Base-by-base conservation (phyloP, 1,140 invertebrate species). In the Aradophagus sp. region DNA sequence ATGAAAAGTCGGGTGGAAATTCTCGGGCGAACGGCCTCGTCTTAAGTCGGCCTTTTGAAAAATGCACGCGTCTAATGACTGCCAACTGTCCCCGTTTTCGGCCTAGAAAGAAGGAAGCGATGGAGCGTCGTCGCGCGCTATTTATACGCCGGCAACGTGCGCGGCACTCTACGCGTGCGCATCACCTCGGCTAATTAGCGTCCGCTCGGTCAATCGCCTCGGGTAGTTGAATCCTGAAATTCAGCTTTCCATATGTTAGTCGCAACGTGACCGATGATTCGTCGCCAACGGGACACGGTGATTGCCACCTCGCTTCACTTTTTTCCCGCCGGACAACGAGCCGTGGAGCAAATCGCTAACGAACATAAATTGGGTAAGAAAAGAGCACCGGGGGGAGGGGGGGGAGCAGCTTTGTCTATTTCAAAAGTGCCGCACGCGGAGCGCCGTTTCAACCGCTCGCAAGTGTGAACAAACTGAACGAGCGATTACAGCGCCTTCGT, bases 121-220 rank as follows among this genome's bases (percentile, higher is more conserved):
- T 52, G 62, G 31, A 47, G 35, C 55, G 3, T 58, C 52, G 50
- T 65, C 47, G 38, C 41, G 20, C 48, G 74, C 67, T 76, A 76
- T 76, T 76, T 74, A 76, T 76, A 76, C n/a, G 36, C 59, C 36
- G 27, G 38, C 55, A 48, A 53, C 50, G 41, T 41, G 41, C 52
- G 17, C 47, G 41, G 16, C 20, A 32, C 17, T 44, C 55, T 62
- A 61, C 68, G 75, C 66, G 69, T 55, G 53, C 53, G 61, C 68
- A 65, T 73, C 50, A 41, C 55, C 17, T 12, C 41, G 17, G 35
- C 48, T 69, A 69, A 69, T 69, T 69, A 69, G 52, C 42, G 50
- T 70, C 53, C 56, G 67, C 58, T 63, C 67, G 67, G 67, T 63
- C 67, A 70, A 62, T 70, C 58, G 56, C 50, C 67, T 53, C 35